Evolutionary conservation across 2,797 vertebrate species (phyloP).

Genomic region (Notolabrus celidotus): DNA sequence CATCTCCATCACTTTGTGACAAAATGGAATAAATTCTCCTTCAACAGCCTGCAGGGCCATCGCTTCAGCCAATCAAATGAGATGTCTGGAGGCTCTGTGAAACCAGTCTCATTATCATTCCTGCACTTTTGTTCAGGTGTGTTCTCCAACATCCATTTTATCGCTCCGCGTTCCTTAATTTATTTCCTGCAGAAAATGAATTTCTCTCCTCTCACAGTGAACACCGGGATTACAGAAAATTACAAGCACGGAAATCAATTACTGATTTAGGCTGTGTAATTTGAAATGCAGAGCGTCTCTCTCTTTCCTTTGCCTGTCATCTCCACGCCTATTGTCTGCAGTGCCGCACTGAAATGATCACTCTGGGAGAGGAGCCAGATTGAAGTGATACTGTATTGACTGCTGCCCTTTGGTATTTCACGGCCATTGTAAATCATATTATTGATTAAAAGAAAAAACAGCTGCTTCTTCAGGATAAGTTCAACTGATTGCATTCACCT

Average conservation of each 20-base stretch:
- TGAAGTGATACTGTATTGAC: conserved; percentile 40
- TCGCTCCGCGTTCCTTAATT: conserved; percentile 60
- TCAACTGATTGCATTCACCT: conserved; percentile 21
- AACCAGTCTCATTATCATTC: conserved; percentile 67
- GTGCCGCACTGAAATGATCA: conserved; percentile 35
- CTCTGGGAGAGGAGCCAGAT: conserved; percentile 41
- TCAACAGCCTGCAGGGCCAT: conserved; percentile 50
- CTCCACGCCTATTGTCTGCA: conserved; percentile 60
- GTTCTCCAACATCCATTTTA: conserved; percentile 75
- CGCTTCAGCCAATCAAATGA: conserved; percentile 64
- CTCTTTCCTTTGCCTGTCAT: conserved; percentile 45
- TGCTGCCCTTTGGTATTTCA: conserved; percentile 42
- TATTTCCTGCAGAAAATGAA: conserved; percentile 76
- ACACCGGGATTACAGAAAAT: conserved; percentile 73
- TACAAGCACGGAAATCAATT: conserved; percentile 75
- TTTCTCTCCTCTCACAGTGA: conserved; percentile 66
- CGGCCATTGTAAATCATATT: conserved; percentile 33
- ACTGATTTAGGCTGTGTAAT: conserved; percentile 57
- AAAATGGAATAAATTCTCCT: conserved; percentile 73
- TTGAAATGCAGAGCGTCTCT: conserved; percentile 47
- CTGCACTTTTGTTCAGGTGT: conserved; percentile 71
- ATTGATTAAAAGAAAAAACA: conserved; percentile 42
- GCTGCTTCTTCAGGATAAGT: conserved; percentile 26
- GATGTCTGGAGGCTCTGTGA: conserved; percentile 48
- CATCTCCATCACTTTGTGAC: conserved; percentile 67